These are phyloP conservation scores for Drosophila demipolita DNA, from an alignment of 2,888 invertebrate genomes.

Conservation along the genomic window DNA sequence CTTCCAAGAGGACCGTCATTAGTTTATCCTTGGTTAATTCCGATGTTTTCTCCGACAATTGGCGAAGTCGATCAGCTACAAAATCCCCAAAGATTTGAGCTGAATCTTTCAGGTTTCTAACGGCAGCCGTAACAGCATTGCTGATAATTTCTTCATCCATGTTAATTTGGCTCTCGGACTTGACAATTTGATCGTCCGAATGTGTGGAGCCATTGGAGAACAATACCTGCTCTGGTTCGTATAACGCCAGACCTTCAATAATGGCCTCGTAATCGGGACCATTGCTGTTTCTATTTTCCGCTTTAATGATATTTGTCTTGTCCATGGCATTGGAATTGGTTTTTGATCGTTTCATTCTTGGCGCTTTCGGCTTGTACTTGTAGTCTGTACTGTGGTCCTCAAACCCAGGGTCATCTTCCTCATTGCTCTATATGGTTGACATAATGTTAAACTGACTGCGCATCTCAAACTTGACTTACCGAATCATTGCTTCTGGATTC, in stretches of 20 bases:
- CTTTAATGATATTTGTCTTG: conserved; percentile 17
- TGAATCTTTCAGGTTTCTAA: conserved; percentile 52
- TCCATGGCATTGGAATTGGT: neutral
- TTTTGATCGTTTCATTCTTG: conserved; percentile 27
- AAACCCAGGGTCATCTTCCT: conserved; percentile 16
- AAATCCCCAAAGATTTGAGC: conserved; percentile 66
- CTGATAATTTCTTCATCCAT: conserved; percentile 62
- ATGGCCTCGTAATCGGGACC: conserved; percentile 62
- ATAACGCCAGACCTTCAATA: conserved; percentile 64
- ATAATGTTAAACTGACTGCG: neutral
- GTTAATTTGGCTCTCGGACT: neutral
- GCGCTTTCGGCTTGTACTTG: conserved; percentile 20
- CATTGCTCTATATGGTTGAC: conserved; percentile 23
- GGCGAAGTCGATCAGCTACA: conserved; percentile 63
- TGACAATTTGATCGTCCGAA: conserved; percentile 23
- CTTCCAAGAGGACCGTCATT: conserved; percentile 60
- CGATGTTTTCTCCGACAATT: conserved; percentile 47
- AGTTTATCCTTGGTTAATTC: conserved; percentile 68
- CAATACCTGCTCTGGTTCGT: conserved; percentile 63
- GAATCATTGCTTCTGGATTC: conserved; percentile 15
- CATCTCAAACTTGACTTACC: conserved; percentile 30
- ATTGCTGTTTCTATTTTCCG: conserved; percentile 19
- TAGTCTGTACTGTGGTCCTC: conserved; percentile 9
- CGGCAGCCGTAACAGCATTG: conserved; percentile 59
- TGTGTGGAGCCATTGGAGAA: conserved; percentile 50